Conservation (phyloP, 2,797 vertebrate species). For the Allobates femoralis region DNA sequence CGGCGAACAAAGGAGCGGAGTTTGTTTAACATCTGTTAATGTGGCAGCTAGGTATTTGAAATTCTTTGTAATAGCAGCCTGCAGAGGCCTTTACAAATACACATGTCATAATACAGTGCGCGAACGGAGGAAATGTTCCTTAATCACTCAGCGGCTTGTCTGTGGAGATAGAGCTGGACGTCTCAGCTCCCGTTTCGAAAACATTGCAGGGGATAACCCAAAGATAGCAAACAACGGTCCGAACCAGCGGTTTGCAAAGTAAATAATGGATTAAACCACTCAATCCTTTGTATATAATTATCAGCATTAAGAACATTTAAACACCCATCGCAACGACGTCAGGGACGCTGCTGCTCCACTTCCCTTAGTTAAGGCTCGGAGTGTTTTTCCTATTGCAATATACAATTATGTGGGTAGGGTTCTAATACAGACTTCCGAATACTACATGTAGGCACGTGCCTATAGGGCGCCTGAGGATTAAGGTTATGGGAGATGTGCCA, state of each 20-base stretch:
- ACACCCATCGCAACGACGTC: slow-evolving; percentile 18
- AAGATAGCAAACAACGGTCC: slow-evolving; percentile 65
- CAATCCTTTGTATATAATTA: slow-evolving; percentile 66
- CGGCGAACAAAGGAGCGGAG: slow-evolving; percentile 49
- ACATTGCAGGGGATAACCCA: slow-evolving; percentile 54
- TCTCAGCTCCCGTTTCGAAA: slow-evolving; percentile 59
- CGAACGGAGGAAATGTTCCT: slow-evolving; percentile 52
- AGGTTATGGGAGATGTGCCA: neutral
- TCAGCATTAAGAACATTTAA: slow-evolving; percentile 61
- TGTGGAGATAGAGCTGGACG: slow-evolving; percentile 63
- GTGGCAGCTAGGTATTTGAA: slow-evolving; percentile 52
- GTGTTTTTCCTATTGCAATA: slow-evolving; percentile 4
- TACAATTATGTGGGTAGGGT: neutral
- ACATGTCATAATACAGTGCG: slow-evolving; percentile 64
- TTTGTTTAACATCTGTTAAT: slow-evolving; percentile 62
- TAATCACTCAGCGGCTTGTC: slow-evolving; percentile 65
- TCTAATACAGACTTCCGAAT: slow-evolving; percentile 9
- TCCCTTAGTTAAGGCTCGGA: neutral
- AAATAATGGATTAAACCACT: slow-evolving; percentile 62
- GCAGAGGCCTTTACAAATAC: slow-evolving; percentile 65
- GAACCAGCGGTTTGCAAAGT: slow-evolving; percentile 52
- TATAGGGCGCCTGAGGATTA: slow-evolving; percentile 13
- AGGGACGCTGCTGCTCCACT: neutral
- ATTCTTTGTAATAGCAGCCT: slow-evolving; percentile 38
- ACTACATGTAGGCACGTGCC: neutral